phyloP scores from a whole-genome alignment of 2,888 invertebrate genomes.

The Callyntrura sp. region DNA sequence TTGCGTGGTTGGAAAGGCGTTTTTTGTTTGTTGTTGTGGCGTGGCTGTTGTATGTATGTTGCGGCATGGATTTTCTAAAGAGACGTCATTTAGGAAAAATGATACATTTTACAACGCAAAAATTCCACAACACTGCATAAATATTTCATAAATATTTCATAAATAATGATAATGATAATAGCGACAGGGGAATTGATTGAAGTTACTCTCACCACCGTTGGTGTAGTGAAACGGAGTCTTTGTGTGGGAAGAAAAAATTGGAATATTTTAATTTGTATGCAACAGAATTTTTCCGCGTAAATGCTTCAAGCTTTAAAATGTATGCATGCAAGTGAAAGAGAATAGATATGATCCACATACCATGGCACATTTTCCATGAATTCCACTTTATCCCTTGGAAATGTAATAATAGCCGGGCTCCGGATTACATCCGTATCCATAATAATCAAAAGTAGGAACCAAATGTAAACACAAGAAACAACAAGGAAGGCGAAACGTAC shows the following conservation, averaged over 20 bases:
- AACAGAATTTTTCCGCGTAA: not conserved
- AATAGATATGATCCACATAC: slow-evolving; percentile 61
- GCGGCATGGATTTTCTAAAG: not conserved
- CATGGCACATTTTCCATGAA: slow-evolving; percentile 72
- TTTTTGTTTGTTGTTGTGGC: not conserved
- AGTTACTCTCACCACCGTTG: no score
- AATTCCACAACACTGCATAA: not conserved
- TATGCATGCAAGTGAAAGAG: not conserved
- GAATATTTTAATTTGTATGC: slow-evolving; percentile 4
- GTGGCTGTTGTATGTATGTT: not conserved
- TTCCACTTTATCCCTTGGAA: slow-evolving; percentile 77
- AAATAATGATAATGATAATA: not conserved
- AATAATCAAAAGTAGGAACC: slow-evolving; percentile 5
- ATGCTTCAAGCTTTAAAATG: not conserved
- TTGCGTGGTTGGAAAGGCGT: not conserved
- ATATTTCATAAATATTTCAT: not conserved
- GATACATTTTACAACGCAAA: not conserved
- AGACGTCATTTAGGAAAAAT: slow-evolving; percentile 6
- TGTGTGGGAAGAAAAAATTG: slow-evolving; percentile 31
- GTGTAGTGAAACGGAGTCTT: not conserved
- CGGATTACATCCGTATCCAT: slow-evolving; percentile 75
- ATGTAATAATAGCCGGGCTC: slow-evolving; percentile 67
- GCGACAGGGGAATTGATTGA: not conserved
- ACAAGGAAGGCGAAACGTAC: no score
- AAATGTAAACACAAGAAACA: not conserved